Conservation (phyloP, 2,888 invertebrate genomes). For the Auanema freiburgensis region DNA sequence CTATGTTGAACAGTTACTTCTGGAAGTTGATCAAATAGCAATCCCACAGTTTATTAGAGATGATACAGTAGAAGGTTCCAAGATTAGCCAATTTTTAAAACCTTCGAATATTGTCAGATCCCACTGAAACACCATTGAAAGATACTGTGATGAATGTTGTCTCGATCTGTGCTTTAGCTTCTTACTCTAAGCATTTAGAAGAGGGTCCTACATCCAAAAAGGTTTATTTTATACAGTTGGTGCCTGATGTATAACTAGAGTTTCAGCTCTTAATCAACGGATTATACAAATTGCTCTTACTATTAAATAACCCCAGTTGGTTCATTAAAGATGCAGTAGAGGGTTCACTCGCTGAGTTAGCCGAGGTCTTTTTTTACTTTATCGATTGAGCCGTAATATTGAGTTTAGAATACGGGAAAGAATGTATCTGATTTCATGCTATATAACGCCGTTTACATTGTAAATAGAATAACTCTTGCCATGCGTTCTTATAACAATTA, state of each 20-base stretch:
- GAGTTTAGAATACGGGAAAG: neutral
- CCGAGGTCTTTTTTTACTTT: neutral
- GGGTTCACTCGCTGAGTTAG: neutral
- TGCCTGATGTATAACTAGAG: no score
- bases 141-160: neutral
- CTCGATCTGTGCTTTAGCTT: constrained; percentile 1
- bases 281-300: no score
- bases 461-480: constrained; percentile 10
- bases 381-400: neutral
- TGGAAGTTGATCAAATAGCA: no score
- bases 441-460: constrained; percentile 8
- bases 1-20: no score
- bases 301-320: no score
- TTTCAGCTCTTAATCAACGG: no score
- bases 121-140: constrained; percentile 3
- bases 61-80: no score
- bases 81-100: no score
- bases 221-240: no score
- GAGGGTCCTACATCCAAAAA: neutral
- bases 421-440: neutral
- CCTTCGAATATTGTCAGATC: no score
- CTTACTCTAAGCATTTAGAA: constrained; percentile 5
- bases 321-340: no score
- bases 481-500: constrained; percentile 5
- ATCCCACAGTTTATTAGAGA: no score